phyloP scores from a whole-genome alignment of 2,113 vertebrate species.

The Elgaria multicarinata region DNA sequence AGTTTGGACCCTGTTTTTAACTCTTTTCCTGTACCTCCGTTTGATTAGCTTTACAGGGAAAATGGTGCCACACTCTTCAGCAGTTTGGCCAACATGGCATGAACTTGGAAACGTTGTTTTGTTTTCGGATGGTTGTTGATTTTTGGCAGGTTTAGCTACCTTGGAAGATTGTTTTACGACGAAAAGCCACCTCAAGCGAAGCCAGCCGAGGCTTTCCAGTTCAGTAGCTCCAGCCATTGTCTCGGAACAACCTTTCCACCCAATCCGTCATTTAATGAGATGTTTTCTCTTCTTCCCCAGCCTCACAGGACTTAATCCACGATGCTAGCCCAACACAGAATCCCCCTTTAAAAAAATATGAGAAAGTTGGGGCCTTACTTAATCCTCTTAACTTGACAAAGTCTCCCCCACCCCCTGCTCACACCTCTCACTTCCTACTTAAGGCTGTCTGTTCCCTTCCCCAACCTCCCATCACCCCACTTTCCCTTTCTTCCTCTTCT shows the following conservation, averaged over 20 bases:
- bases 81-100: no score
- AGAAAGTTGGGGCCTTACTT: conserved; percentile 68
- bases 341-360: conserved; percentile 54
- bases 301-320: conserved; percentile 72
- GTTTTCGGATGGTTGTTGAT: no score
- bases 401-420: conserved; percentile 63
- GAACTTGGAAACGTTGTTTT: no score
- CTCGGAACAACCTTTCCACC: conserved; percentile 70
- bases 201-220: conserved; percentile 67
- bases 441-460: neutral
- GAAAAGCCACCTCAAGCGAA: conserved; percentile 60
- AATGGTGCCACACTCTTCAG: neutral
- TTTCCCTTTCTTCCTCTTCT: conserved; percentile 66
- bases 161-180: neutral
- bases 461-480: neutral
- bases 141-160: neutral
- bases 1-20: neutral
- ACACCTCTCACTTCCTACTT: conserved; percentile 57
- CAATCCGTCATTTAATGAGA: conserved; percentile 73
- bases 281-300: conserved; percentile 72
- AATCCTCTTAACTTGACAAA: conserved; percentile 78
- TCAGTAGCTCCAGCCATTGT: conserved; percentile 71
- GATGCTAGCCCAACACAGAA: conserved; percentile 67
- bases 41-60: neutral
- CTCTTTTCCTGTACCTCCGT: neutral